Evolutionary conservation across 2,888 invertebrate species (phyloP).

Genomic region (Cynaeus angustus): DNA sequence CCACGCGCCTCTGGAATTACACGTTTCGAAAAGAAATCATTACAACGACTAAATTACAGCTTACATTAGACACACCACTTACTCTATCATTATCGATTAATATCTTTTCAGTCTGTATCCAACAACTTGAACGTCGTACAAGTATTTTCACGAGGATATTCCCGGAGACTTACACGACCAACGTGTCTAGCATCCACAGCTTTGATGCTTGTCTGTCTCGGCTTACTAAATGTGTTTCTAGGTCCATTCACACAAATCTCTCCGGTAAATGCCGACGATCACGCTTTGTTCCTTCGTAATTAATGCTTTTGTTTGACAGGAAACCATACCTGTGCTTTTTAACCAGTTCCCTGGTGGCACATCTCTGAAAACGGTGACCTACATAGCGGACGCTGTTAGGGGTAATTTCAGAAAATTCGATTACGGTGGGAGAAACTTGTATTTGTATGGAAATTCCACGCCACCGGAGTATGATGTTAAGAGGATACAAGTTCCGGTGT

Average conservation of each 20-base stretch:
- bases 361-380: slow-evolving; percentile 65
- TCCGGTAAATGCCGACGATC: slow-evolving; percentile 61
- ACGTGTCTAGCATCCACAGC: slow-evolving; percentile 64
- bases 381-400: slow-evolving; percentile 62
- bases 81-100: slow-evolving; percentile 8
- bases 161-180: slow-evolving; percentile 59
- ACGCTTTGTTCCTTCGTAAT: slow-evolving; percentile 1
- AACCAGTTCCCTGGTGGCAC: slow-evolving; percentile 67
- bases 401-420: slow-evolving; percentile 75
- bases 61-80: slow-evolving; percentile 1
- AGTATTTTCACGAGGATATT: slow-evolving; percentile 60
- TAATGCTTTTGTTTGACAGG: slow-evolving; percentile 58
- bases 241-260: slow-evolving; percentile 66
- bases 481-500: slow-evolving; percentile 76
- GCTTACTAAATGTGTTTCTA: slow-evolving; percentile 63
- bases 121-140: slow-evolving; percentile 63
- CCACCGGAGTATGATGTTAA: slow-evolving; percentile 77
- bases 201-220: slow-evolving; percentile 63
- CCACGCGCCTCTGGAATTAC: slow-evolving; percentile 28
- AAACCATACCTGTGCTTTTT: slow-evolving; percentile 66
- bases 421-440: slow-evolving; percentile 73
- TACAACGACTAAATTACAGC: slow-evolving; percentile 15
- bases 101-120: slow-evolving; percentile 47
- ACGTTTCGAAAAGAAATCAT: slow-evolving; percentile 9
- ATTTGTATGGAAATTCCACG: slow-evolving; percentile 72